Evolutionary conservation across 2,797 vertebrate genomes (phyloP).

Genomic region (Oreortyx pictus): DNA sequence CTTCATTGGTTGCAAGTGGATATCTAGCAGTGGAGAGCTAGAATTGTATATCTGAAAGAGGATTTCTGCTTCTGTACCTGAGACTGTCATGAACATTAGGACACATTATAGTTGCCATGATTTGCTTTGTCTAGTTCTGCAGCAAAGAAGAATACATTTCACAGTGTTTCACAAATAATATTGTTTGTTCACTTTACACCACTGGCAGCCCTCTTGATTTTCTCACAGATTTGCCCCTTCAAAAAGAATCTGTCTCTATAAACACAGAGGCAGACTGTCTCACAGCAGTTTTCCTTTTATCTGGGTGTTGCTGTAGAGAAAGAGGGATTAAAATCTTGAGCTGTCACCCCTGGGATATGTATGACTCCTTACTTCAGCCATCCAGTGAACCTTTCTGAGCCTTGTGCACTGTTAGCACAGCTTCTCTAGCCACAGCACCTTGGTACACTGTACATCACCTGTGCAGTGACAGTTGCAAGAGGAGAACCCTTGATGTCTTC

Average conservation of each 20-base stretch:
- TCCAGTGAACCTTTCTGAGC: not conserved
- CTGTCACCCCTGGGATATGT: not conserved
- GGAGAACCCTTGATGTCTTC: not conserved
- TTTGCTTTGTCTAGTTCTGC: not conserved
- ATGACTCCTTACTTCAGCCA: not conserved
- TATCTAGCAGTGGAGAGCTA: not conserved
- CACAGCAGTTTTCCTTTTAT: conserved; percentile 5
- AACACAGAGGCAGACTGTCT: not conserved
- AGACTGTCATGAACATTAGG: not conserved
- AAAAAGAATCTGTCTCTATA: not conserved
- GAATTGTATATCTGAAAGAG: not conserved
- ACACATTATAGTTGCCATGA: not conserved
- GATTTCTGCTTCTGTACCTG: not conserved
- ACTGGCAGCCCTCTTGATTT: not conserved
- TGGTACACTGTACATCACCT: not conserved
- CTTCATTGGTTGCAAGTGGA: not conserved
- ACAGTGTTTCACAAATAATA: not conserved
- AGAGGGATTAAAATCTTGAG: not conserved
- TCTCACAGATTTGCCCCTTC: not conserved
- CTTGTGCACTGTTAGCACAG: not conserved
- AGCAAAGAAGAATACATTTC: not conserved
- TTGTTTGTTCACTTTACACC: not conserved
- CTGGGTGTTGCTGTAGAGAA: not conserved
- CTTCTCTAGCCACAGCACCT: not conserved
- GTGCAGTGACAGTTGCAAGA: not conserved